Evolutionary conservation across 2,888 invertebrate species (phyloP), one percentile per base, ranked within the genome.

Genomic region (Brachypalpus laphriformis): DNA sequence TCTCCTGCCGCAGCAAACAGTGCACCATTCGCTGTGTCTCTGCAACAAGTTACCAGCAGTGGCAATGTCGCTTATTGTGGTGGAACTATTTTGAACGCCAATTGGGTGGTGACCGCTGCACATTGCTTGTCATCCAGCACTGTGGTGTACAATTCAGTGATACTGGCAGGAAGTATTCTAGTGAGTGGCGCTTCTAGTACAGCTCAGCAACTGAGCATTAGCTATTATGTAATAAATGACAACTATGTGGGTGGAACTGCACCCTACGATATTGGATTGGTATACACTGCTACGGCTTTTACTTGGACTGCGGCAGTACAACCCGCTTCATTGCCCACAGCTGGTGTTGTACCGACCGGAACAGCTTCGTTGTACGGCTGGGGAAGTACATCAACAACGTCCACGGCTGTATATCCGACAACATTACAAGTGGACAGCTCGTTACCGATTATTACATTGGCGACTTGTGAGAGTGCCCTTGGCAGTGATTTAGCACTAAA

Each of bases 41-140:
- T 91, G 74, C 91, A 91, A 72, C 86, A 89, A 16, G 76, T 59
- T 16, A 68, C 75, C 0, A 42, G 40, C 34, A 56, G 28, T 9
- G 70, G 87, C 4, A 75, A 87, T 1, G 88, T 88, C 1, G 91
- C 91, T 57, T 91, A 90, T 75, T 91, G 91, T 25, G 91, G 89
- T 2, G 91, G 91, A 0, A 89, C 89, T 63, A 90, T 91, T 31
- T 8, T 91, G 2, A 91, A 89, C 59, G 51, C 87, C 18, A 88
- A 91, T 78, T 91, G 91, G 91, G 75, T 91, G 28, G 85, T 91
- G 0, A 91, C 91, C 0, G 91, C 91, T 1, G 91, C 91, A 1
- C 91, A 91, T 82, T 91, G 91, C 54, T 61, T 91, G 31, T 86
- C 83, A 18, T 89, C 89, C 11, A 78, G 87, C 0, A 76, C 68